Conservation (phyloP, 1,140 invertebrate species). For the Alviniconcha marisindica region DNA sequence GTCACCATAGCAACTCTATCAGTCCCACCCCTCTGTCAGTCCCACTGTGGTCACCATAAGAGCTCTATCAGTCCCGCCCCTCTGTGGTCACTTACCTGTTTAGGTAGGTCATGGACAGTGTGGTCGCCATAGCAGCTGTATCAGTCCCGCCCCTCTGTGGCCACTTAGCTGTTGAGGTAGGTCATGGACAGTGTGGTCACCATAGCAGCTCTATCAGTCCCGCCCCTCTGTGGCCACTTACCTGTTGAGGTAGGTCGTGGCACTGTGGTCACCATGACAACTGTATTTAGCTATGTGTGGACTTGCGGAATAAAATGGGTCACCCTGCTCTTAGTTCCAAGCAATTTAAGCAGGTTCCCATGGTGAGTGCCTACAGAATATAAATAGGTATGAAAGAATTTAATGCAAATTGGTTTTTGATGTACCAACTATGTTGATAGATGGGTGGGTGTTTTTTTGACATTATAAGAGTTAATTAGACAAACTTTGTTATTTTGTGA, state of each 20-base stretch:
- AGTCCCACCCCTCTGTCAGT: conserved; percentile 26
- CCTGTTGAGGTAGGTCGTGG: background rate
- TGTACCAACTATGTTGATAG: too few species aligned
- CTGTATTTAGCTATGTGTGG: too few species aligned
- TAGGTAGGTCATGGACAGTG: conserved; percentile 58
- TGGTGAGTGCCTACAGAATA: too few species aligned
- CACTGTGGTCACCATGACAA: too few species aligned
- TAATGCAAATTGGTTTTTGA: too few species aligned
- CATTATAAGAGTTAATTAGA: too few species aligned
- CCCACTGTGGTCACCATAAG: conserved; percentile 77
- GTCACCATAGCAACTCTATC: conserved; percentile 53
- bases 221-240: background rate
- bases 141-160: conserved; percentile 67
- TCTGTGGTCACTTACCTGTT: conserved; percentile 79
- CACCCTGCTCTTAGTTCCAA: too few species aligned
- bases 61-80: conserved; percentile 76
- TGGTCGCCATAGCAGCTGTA: background rate
- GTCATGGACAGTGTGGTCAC: background rate
- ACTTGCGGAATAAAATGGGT: too few species aligned
- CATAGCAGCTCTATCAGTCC: background rate
- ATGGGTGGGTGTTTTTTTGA: too few species aligned
- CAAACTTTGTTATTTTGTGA: too few species aligned
- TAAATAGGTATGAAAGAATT: too few species aligned
- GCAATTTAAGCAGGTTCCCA: too few species aligned
- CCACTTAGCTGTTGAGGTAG: conserved; percentile 77